Conservation (phyloP, 2,113 vertebrate species). For the Pachypanchax playfairii region DNA sequence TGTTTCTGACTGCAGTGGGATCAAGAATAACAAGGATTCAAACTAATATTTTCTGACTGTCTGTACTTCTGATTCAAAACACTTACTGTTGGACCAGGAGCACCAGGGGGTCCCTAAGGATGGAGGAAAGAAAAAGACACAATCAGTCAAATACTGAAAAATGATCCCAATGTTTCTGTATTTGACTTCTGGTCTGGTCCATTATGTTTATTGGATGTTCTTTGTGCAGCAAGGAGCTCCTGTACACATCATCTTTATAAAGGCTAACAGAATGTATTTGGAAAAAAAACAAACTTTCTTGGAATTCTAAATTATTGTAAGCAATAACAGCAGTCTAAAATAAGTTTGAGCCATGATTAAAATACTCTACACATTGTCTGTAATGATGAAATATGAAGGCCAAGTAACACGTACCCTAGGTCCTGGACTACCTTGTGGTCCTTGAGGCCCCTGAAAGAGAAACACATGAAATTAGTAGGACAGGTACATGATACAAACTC, state of each 20-base stretch:
- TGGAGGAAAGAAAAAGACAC: slow-evolving; percentile 17
- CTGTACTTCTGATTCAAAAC: slow-evolving; percentile 1
- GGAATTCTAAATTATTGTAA: not conserved
- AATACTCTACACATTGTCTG: not conserved
- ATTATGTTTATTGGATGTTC: not conserved
- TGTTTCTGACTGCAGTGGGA: slow-evolving; percentile 37
- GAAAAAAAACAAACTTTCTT: too few species aligned
- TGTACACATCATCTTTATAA: not conserved
- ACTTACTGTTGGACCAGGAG: slow-evolving; percentile 89
- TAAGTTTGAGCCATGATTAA: not conserved
- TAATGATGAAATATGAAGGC: not conserved
- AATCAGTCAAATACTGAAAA: slow-evolving; percentile 23
- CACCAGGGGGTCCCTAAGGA: slow-evolving; percentile 88
- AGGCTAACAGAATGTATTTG: too few species aligned
- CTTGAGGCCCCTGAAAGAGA: slow-evolving; percentile 88
- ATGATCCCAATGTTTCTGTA: not conserved
- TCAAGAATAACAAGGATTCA: slow-evolving; percentile 50
- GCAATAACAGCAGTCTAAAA: not conserved
- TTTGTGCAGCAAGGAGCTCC: too few species aligned
- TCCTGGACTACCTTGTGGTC: slow-evolving; percentile 87
- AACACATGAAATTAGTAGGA: too few species aligned
- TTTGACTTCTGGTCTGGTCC: slow-evolving; percentile 9
- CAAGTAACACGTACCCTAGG: slow-evolving; percentile 84
- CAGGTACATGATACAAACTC: too few species aligned
- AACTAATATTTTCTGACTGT: not conserved